Conservation (phyloP, 2,113 vertebrate species). For the Perca flavescens region DNA sequence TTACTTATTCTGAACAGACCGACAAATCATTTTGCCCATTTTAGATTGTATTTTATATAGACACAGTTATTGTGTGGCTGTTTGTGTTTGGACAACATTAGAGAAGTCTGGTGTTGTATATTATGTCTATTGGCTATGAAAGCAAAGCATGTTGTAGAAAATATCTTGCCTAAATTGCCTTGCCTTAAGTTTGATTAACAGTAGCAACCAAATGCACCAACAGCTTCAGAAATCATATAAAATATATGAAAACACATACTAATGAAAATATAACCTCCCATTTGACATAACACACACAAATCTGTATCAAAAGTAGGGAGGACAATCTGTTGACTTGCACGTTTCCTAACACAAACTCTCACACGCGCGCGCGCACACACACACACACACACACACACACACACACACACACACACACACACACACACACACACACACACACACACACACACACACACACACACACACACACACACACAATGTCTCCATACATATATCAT, state of each 20-base stretch:
- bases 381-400: background rate
- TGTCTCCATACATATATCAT: slow-evolving; percentile 30
- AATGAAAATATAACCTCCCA: background rate
- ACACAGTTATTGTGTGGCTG: background rate
- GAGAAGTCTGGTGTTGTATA: too few species aligned
- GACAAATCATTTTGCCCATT: background rate
- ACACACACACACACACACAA: background rate
- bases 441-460: background rate
- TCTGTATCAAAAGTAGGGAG: background rate
- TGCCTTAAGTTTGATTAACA: background rate
- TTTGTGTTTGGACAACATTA: too few species aligned
- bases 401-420: background rate
- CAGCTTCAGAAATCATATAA: background rate
- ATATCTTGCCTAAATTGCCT: background rate
- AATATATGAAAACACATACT: background rate
- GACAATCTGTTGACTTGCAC: background rate
- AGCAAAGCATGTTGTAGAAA: background rate
- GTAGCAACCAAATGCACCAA: background rate
- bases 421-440: background rate
- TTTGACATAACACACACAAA: background rate
- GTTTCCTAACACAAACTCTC: slow-evolving; percentile 17
- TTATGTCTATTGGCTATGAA: too few species aligned
- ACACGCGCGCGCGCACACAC: too few species aligned
- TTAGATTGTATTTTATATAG: background rate
- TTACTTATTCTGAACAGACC: background rate